A percentile compares a stretch with the other conserved stretches of the same genome.
These are phyloP conservation scores for Dascillus cervinus DNA, from an alignment of 2,888 invertebrate species.

Conservation along the genomic window DNA sequence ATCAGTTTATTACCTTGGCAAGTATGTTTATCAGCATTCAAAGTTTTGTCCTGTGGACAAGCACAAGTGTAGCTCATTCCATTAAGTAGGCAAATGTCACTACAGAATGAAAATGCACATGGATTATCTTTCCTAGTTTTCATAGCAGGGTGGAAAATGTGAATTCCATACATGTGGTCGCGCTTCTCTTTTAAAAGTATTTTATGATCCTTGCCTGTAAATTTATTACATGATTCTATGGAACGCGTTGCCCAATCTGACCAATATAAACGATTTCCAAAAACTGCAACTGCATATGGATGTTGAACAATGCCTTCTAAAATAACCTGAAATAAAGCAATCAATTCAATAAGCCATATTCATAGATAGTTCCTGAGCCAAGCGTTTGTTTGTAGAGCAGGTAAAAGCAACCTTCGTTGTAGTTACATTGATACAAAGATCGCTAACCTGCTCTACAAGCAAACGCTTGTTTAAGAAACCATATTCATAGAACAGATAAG, in stretches of 20 bases:
- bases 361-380: no score
- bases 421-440: no score
- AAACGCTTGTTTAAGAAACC: no score
- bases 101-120: constrained; percentile 57
- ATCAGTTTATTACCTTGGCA: constrained; percentile 45
- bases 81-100: constrained; percentile 69
- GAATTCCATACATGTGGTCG: constrained; percentile 54
- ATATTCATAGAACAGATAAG: no score
- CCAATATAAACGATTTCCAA: constrained; percentile 85
- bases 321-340: constrained; percentile 31
- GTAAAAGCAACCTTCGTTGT: no score
- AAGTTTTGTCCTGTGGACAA: constrained; percentile 65
- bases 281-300: constrained; percentile 78
- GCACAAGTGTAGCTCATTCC: constrained; percentile 57
- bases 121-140: constrained; percentile 48
- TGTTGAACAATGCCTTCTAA: constrained; percentile 59
- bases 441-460: no score
- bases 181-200: constrained; percentile 48
- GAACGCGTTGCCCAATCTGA: constrained; percentile 77
- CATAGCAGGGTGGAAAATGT: constrained; percentile 66
- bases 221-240: constrained; percentile 70
- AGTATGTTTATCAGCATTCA: constrained; percentile 48
- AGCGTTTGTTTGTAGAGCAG: no score
- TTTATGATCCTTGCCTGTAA: constrained; percentile 57
- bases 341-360: background rate